These are phyloP conservation scores for Pygoscelis antarcticus DNA, from an alignment of 2,113 vertebrate genomes.

Conservation along the genomic window DNA sequence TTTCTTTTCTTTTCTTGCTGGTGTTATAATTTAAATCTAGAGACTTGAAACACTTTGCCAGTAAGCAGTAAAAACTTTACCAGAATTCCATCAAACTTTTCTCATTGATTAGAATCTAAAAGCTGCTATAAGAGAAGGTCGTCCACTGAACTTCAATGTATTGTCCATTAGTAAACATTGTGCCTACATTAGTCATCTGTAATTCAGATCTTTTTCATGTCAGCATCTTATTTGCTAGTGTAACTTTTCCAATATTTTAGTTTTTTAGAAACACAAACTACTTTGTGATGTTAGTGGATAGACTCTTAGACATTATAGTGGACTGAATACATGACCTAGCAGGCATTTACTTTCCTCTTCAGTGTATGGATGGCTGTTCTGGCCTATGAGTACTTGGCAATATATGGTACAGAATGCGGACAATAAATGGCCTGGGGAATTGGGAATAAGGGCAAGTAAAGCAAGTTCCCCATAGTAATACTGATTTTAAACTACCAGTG, in stretches of 20 bases:
- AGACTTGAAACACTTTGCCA: not conserved
- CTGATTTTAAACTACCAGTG: not conserved
- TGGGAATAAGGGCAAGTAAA: not conserved
- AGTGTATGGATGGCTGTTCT: not conserved
- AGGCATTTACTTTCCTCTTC: not conserved
- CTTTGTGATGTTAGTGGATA: not conserved
- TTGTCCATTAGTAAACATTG: not conserved
- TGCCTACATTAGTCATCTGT: not conserved
- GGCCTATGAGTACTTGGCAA: not conserved
- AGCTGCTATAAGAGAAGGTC: not conserved
- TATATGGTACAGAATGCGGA: too few species aligned
- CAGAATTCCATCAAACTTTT: not conserved
- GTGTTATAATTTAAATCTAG: not conserved
- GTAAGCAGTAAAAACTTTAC: not conserved
- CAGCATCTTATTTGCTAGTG: not conserved
- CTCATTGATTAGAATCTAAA: not conserved
- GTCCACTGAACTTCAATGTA: not conserved
- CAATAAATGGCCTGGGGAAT: not conserved
- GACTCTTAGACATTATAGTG: not conserved
- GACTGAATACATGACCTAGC: not conserved
- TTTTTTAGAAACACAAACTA: not conserved
- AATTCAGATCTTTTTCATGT: not conserved
- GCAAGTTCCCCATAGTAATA: not conserved
- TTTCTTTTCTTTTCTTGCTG: not conserved
- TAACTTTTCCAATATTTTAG: not conserved